Evolutionary conservation across 2,888 invertebrate species (phyloP).

Genomic region (Salticus scenicus): DNA sequence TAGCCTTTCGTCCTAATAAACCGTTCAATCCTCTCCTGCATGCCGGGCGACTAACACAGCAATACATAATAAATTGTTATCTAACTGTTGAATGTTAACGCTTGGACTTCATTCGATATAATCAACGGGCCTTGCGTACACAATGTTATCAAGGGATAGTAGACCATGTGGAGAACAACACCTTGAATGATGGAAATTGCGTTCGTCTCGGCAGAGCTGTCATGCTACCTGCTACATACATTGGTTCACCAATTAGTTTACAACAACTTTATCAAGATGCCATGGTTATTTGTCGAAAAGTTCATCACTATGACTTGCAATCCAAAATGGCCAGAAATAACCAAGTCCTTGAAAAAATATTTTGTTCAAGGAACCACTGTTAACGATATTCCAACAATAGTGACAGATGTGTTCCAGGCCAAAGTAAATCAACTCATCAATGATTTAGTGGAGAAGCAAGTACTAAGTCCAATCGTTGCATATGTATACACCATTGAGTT

Average conservation of each 20-base stretch:
- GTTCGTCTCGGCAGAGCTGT: conserved; percentile 12
- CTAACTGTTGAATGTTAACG: not conserved
- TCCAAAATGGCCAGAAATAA: conserved; percentile 2
- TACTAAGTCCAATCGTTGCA: conserved; percentile 9
- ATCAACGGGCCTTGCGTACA: not conserved
- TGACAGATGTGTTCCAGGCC: not conserved
- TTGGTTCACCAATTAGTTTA: not conserved
- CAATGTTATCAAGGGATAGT: conserved; percentile 24
- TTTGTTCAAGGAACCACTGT: conserved; percentile 7
- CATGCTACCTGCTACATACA: not conserved
- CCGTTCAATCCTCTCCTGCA: not conserved
- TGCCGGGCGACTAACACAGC: not conserved
- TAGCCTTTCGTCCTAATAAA: too few species aligned
- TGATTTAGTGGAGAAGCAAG: conserved; percentile 1
- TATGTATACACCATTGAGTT: conserved; percentile 9
- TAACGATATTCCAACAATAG: conserved; percentile 1
- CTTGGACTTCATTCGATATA: conserved; percentile 15
- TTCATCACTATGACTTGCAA: conserved; percentile 2
- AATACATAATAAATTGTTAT: conserved; percentile 22
- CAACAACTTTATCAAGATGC: conserved; percentile 15
- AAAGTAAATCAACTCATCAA: not conserved
- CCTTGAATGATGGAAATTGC: conserved; percentile 10
- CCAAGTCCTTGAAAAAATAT: not conserved
- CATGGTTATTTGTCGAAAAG: conserved; percentile 22
- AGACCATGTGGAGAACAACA: conserved; percentile 18